These are phyloP conservation scores for Nemurella pictetii DNA, from an alignment of 2,888 invertebrate species.

Conservation along the genomic window DNA sequence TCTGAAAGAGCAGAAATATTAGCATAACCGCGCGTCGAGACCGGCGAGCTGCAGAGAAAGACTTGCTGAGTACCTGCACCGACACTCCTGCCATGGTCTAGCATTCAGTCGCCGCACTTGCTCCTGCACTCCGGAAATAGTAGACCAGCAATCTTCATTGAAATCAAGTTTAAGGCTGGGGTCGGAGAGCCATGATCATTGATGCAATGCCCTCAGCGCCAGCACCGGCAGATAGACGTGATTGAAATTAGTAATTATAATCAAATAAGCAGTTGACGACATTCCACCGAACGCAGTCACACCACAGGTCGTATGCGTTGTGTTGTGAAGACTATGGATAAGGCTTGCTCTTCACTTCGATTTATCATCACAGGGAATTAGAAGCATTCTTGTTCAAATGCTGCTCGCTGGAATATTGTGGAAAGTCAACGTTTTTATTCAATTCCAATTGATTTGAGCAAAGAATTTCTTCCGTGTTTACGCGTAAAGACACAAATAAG, in stretches of 20 bases:
- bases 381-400: background rate
- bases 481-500: background rate
- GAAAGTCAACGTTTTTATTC: background rate
- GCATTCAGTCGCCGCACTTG: background rate
- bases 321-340: background rate
- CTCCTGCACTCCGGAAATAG: slow-evolving; percentile 2
- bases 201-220: slow-evolving; percentile 13
- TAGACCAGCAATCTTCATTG: background rate
- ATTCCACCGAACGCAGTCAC: background rate
- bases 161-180: slow-evolving; percentile 26
- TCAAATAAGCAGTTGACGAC: background rate
- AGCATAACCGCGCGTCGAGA: background rate
- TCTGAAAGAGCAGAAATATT: slow-evolving; percentile 1
- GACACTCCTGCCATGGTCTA: background rate
- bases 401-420: background rate
- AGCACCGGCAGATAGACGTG: background rate
- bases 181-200: slow-evolving; percentile 4
- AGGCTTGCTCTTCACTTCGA: background rate
- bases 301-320: background rate
- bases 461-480: background rate
- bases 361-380: background rate
- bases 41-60: no score
- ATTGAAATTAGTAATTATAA: background rate
- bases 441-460: background rate
- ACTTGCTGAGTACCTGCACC: no score